Base-by-base conservation (phyloP, 1,140 invertebrate genomes). In the Aethina tumida region DNA sequence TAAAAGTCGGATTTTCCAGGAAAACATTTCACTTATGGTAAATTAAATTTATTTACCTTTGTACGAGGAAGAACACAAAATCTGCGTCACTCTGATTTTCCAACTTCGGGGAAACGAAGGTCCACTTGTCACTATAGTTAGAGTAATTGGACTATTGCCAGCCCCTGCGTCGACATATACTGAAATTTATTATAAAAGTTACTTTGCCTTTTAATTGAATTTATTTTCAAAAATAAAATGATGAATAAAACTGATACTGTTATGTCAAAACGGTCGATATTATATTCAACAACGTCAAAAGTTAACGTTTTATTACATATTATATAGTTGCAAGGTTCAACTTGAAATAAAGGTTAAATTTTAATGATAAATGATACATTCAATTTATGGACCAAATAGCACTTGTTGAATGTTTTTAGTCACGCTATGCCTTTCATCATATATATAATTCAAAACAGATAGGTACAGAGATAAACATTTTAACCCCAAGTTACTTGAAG, bases 121-220 rank as follows among this genome's bases (percentile, higher is more conserved):
- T 9, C 82, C 84, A 47, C 76, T 84, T 3, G 84, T 88, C 0
- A 87, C 80, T 15, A 88, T 73, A 0, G 81, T 84, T 13, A 89
- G 47, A 6, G 79, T 81, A 5, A 88, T 71, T 0, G 84, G 79
- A 63, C 79, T 82, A 15, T 77, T 79, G 22, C 82, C 77, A 1
- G 78, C 59, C 1, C 82, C 84, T 7, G 82, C 81, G 52, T 87
- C 82, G 14, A 90, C 70, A 56, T 88, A 89, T 76, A 90, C 84
- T 90, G 52, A 12, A 64, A 58, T n/a, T n/a, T n/a, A n/a, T n/a
- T n/a, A n/a, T n/a, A n/a, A n/a, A n/a, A n/a, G n/a, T n/a, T n/a
- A n/a, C n/a, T n/a, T n/a, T n/a, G n/a, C n/a, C n/a, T n/a, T n/a
- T n/a, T n/a, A n/a, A n/a, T n/a, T n/a, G n/a, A n/a, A n/a, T n/a